phyloP scores from a whole-genome alignment of 1,140 invertebrate species.

The Listronotus oregonensis region DNA sequence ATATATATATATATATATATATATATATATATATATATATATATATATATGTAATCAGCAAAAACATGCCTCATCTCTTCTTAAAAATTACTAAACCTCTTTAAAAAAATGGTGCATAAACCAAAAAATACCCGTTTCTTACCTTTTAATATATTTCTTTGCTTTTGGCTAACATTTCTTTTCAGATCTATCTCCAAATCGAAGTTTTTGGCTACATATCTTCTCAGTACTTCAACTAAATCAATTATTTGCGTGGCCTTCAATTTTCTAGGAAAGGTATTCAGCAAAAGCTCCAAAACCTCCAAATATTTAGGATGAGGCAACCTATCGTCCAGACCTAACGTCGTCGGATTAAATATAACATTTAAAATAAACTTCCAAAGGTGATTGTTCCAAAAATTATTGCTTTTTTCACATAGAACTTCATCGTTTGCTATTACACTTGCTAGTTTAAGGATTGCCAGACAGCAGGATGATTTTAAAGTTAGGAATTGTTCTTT shows the following conservation, averaged over 20 bases:
- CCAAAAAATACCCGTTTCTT: no score
- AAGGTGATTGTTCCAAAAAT: conserved; percentile 31
- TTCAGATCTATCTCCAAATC: conserved; percentile 36
- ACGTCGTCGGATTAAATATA: conserved; percentile 28
- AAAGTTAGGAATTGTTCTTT: conserved; percentile 33
- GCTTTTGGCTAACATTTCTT: conserved; percentile 27
- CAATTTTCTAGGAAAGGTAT: conserved; percentile 36
- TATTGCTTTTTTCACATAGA: conserved; percentile 11
- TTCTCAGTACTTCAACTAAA: conserved; percentile 15
- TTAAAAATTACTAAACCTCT: no score
- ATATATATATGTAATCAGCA: no score
- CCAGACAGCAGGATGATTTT: conserved; percentile 28
- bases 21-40: no score
- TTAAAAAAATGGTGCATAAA: no score
- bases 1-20: no score
- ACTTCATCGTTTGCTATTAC: conserved; percentile 20
- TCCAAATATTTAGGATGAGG: conserved; percentile 12
- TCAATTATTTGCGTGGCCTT: conserved; percentile 8
- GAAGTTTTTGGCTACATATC: conserved; percentile 29
- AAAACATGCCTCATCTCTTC: no score
- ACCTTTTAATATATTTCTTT: conserved; percentile 39
- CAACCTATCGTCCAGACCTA: conserved; percentile 34
- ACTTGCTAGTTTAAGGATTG: conserved; percentile 33
- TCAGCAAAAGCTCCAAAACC: conserved; percentile 23
- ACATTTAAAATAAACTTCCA: conserved; percentile 35